Evolutionary conservation across 2,888 invertebrate genomes (phyloP), one percentile per base, ranked within the genome.

Genomic region (Pristionchus entomophagus): DNA sequence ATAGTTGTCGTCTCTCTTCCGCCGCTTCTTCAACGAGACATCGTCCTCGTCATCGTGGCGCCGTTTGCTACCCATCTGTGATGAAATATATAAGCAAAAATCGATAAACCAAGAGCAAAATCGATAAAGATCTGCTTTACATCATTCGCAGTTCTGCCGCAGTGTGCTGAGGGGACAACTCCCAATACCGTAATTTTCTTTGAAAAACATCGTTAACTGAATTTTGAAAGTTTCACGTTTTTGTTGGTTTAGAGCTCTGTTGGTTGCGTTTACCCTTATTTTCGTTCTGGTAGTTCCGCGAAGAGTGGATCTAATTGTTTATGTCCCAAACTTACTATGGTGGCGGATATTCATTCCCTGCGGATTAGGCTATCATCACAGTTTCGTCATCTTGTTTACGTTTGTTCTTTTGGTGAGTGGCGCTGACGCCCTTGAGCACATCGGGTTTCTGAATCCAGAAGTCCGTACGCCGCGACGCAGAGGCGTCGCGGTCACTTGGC

Each of bases 401-500:
- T n/a, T n/a, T n/a, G n/a, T n/a, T n/a, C n/a, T n/a, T n/a, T n/a
- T n/a, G n/a, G n/a, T n/a, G n/a, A n/a, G n/a, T n/a, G n/a, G n/a
- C n/a, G n/a, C n/a, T n/a, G n/a, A n/a, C n/a, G n/a, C n/a, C n/a
- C n/a, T n/a, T n/a, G n/a, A n/a, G n/a, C n/a, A n/a, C n/a, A n/a
- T n/a, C 5, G 38, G 65, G 65, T 5, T 4, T 65, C 38, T 73
- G 73, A 41, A 41, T 6, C 41, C 73, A 26, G 29, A 32, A 32
- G 51, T 38, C 32, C 51, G 35, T 49, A 49, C 32, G 51, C 78
- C 78, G 78, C 78, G 51, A 80, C 78, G 78, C 78, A 35, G 51
- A 29, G 51, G 78, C 78, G 78, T 49, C n/a, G 78, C 78, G 78
- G 78, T 80, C 78, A 29, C 14, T 80, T 80, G 78, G 41, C 78